Evolutionary conservation across 2,797 vertebrate species (phyloP), one percentile per base, ranked within the genome.

Genomic region (Clangula hyemalis): DNA sequence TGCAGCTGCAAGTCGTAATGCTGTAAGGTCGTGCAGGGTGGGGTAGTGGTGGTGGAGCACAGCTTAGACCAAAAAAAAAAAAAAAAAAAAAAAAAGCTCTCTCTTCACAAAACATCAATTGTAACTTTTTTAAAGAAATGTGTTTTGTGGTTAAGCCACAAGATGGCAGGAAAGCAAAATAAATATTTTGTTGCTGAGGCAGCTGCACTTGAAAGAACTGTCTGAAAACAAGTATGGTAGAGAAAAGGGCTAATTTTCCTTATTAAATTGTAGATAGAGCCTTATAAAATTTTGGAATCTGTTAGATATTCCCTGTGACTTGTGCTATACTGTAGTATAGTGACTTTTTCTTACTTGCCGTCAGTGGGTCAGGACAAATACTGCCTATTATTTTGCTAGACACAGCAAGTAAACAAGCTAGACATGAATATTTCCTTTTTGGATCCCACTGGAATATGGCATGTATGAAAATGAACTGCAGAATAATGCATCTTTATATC

Each of bases 141-240:
- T 83, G 62, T 86, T 94, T 93, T 90, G 58, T 1, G 4, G 45
- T 68, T 77, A 74, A 64, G 53, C 92, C 97, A 95, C 96, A 36
- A 96, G 97, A 92, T 95, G 97, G 84, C 96, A 96, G 73, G 69
- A 94, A 85, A 93, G 73, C 75, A 95, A 82, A 96, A 65, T 62
- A 93, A 87, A 92, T 96, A 66, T 34, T 84, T 72, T 87, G 41
- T 58, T 73, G 15, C 53, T 49, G 27, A 15, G 34, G 49, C 32
- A 6, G 47, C 38, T 66, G 20, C 18, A 0, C 20, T 85, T 75
- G 7, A 24, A 81, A 57, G n/a, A 61, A 38, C 17, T 0, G 2
- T 53, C 51, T 91, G 64, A 66, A 85, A 64, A 13, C 8, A 78
- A 87, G n/a, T 11, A 18, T 0, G 0, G 12, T 34, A 5, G 6